Conservation (phyloP, 2,797 vertebrate species). For the Delichon dasypus region DNA sequence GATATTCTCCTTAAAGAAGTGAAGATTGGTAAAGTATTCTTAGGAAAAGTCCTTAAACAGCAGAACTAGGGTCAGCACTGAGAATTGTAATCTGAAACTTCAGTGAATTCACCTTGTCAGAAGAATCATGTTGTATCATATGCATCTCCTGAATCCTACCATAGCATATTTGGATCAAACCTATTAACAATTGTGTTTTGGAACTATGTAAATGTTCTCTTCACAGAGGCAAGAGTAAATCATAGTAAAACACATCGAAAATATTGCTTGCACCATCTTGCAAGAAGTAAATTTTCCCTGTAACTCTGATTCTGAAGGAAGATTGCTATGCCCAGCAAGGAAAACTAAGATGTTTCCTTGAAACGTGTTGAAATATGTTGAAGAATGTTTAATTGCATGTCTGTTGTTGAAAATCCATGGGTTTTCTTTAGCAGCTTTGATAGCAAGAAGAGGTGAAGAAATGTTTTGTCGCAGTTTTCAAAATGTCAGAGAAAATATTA, state of each 20-base stretch:
- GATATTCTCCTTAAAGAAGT: neutral
- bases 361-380: neutral
- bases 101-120: neutral
- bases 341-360: neutral
- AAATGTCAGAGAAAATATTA: neutral
- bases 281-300: neutral
- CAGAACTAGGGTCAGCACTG: neutral
- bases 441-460: neutral
- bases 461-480: neutral
- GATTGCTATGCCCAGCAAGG: neutral
- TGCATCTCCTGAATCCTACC: neutral
- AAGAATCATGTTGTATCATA: neutral
- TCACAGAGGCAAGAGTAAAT: neutral
- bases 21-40: neutral
- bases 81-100: neutral
- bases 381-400: neutral
- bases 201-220: neutral
- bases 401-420: neutral
- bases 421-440: neutral
- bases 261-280: neutral
- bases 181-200: neutral
- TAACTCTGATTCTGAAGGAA: neutral
- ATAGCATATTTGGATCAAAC: neutral
- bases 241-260: neutral
- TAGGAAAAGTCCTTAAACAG: neutral